Base-by-base conservation (phyloP, 2,888 invertebrate genomes). In the Mactromeris polynyma region DNA sequence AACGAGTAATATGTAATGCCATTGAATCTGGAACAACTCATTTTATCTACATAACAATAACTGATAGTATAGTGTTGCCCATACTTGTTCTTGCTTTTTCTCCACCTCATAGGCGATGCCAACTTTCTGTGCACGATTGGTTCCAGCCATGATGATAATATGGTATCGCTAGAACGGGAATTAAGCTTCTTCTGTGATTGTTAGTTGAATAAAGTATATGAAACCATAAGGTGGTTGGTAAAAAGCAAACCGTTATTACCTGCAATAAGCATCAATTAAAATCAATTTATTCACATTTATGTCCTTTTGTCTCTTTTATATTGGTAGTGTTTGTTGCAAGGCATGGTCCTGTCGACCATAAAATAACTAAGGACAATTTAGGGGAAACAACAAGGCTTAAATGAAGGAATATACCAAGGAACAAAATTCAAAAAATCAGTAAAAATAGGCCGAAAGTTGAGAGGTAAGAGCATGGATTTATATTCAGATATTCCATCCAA, bases 41-140 rank as follows among this genome's bases (percentile, higher is more conserved):
- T 38, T 78, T 78, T 78, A 46, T 79, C 17, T 40, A 80, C 19
- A 73, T 73, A 33, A 31, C 21, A 11, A 73, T 6, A 11, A 6
- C 33, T n/a, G n/a, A n/a, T 21, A 73, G 14, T 79, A 17, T n/a
- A 26, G 21, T 26, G 40, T 40, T 36, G 26, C 36, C 14, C 94
- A 90, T 92, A 96, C 96, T 89, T 93, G 89, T 92, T 96, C 96
- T 93, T 96, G 90, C 91, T 96, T 96, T 91, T 94, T 95, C 88
- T 96, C 95, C 80, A 95, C 95, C 54, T 95, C 95, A 86, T 95
- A 94, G 64, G 94, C 96, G 82, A 96, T 92, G 81, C 96, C 96
- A 81, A 96, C 93, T 90, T 96, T 96, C 91, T 93, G 94, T 38
- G 96, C 96, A 89, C 96, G 90, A 73, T 88, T 90, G 19, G 86